Base-by-base conservation (phyloP, 2,888 invertebrate genomes). In the Melitaea athalia region DNA sequence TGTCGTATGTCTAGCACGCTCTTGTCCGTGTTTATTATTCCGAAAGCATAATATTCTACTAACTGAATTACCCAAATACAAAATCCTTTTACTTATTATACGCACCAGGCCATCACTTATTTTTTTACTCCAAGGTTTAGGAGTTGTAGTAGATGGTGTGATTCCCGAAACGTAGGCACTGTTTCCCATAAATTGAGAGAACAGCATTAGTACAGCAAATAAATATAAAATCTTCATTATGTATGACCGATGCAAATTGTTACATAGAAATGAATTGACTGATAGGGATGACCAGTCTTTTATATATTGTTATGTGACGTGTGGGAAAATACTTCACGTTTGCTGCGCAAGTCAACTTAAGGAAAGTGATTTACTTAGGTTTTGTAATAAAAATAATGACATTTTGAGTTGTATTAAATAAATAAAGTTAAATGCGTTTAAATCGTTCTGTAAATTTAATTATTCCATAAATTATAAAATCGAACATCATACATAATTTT, bases 51-150 rank as follows among this genome's bases (percentile, higher is more conserved):
- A 24, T 11, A 11, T 52, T 6, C 5, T n/a, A n/a, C 47, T 14
- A 49, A n/a, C n/a, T n/a, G n/a, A 6, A n/a, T 49, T 49, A 7
- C 10, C 15, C 15, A 2, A 50, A 57, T 8, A 11, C 11, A 45
- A 45, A 14, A 45, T 38, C 14, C 33, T 7, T 11, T 24, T 24
- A 14, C 47, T 49, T 31, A 10, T 42, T 59, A 59, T 74, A 83
- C 85, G 47, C 70, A 85, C 83, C 80, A 85, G 75, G 66, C 85
- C 83, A 72, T 84, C 78, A 74, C 80, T 84, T 43, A 86, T 55
- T 74, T 80, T 86, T 59, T 76, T 73, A 0, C 81, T 76, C 84
- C 84, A 85, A 14, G 82, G 79, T 49, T 83, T 85, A 24, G 71
- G 69, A 0, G 83, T 83, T 3, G 82, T 17, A 5, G 52, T 83